A percentile compares a stretch with the other conserved stretches of the same genome.
phyloP scores from a whole-genome alignment of 1,140 invertebrate species.

The Helicoverpa zea region DNA sequence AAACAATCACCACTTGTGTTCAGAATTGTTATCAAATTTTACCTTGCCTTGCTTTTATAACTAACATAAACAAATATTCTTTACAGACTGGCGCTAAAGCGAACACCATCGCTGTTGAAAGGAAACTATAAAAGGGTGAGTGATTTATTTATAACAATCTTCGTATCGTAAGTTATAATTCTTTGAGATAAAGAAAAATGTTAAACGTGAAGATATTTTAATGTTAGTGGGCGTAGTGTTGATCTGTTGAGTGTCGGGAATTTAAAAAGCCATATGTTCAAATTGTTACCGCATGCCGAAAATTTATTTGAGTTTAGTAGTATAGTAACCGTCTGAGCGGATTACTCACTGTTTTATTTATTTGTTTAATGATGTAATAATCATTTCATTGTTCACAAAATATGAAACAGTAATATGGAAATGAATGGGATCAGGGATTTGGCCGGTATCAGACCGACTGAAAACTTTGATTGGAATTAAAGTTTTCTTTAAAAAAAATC shows the following conservation, averaged over 20 bases:
- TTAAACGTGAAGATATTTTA: not conserved
- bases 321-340: not conserved
- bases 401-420: too few relatives aligned
- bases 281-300: not conserved
- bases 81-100: constrained; percentile 1
- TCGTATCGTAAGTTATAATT: not conserved
- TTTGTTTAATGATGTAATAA: not conserved
- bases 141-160: constrained; percentile 34
- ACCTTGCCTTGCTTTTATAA: not conserved
- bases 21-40: not conserved
- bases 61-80: not conserved
- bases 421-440: too few relatives aligned
- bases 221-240: not conserved
- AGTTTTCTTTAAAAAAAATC: too few relatives aligned
- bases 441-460: too few relatives aligned
- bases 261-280: constrained; percentile 1
- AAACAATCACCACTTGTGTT: not conserved
- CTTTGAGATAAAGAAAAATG: not conserved
- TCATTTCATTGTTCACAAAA: too few relatives aligned
- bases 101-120: constrained; percentile 6
- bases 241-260: not conserved
- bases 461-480: too few relatives aligned
- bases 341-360: not conserved
- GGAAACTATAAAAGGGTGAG: constrained; percentile 35
- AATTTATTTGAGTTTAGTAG: not conserved